Conservation (phyloP, 2,113 vertebrate genomes). For the Montifringilla adamsi region DNA sequence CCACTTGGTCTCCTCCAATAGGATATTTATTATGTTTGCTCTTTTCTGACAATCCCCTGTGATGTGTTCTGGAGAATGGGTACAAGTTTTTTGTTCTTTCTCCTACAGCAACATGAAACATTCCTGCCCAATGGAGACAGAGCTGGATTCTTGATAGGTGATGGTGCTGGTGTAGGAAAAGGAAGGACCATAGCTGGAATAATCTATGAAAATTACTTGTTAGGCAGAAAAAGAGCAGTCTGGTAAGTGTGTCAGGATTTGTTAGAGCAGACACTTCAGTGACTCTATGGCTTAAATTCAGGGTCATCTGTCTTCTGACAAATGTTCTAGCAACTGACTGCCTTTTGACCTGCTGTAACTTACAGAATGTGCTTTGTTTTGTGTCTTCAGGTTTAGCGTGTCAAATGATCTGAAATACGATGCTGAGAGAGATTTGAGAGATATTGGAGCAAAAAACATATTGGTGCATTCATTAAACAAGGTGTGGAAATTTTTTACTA, state of each 20-base stretch:
- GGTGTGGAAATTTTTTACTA: conserved; percentile 77
- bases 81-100: neutral
- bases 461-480: conserved; percentile 96
- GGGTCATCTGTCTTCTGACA: neutral
- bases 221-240: conserved; percentile 95
- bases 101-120: conserved; percentile 94
- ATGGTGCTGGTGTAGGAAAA: conserved; percentile 97
- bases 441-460: conserved; percentile 98
- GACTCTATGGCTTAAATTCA: neutral
- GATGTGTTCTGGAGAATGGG: neutral
- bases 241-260: conserved; percentile 80
- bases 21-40: conserved; percentile 11
- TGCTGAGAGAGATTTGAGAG: conserved; percentile 93
- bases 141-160: conserved; percentile 96
- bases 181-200: conserved; percentile 96
- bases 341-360: neutral
- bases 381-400: conserved; percentile 88
- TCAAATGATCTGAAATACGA: conserved; percentile 98
- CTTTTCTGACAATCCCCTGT: neutral
- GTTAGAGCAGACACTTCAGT: neutral
- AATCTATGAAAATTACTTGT: conserved; percentile 96
- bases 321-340: neutral
- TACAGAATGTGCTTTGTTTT: neutral
- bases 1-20: neutral
- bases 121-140: conserved; percentile 93